Evolutionary conservation across 2,888 invertebrate species (phyloP), one percentile per base, ranked within the genome.

Genomic region (Apodemia hepburni): DNA sequence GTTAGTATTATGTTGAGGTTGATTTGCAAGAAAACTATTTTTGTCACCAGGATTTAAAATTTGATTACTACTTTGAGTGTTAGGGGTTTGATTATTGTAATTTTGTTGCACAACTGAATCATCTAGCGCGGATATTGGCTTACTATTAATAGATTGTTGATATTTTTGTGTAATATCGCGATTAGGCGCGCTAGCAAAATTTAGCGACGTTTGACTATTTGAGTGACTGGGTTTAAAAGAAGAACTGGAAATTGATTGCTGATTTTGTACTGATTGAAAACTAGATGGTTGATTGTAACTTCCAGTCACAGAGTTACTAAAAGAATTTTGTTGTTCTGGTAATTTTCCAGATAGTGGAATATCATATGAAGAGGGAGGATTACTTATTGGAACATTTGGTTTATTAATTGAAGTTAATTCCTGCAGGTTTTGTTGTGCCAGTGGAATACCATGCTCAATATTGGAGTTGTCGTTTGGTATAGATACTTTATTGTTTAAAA

Each of bases 341-440:
- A 27, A 54, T 12, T 29, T 61, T 35, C 54, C 35, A 58, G 58
- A 17, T 15, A 62, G 33, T 12, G 58, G 58, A 15, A 49, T 58
- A 35, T 62, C 45, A 61, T 64, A 64, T 33, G 66, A 65, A 49
- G 54, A 60, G 15, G 65, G 66, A 11, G 59, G 59, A 29, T 49
- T 54, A 45, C 17, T 47, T 18, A 22, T n/a, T 7, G 15, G 27
- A 15, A 27, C 15, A 54, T 54, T 54, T n/a, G 54, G 47, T 27
- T 59, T 54, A 38, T 49, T 61, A 45, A 58, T 29, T 4, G 12
- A 35, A 11, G 49, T 63, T 60, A 61, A 60, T 49, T 54, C 54
- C 60, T 68, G 68, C 15, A 68, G 58, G 3, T 59, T 64, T 65
- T 71, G 67, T 57, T 67, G 69, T 18, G 68, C 66, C 27, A 65